These are phyloP conservation scores for Phrixothrix hirtus DNA, from an alignment of 2,888 invertebrate genomes.

Conservation along the genomic window DNA sequence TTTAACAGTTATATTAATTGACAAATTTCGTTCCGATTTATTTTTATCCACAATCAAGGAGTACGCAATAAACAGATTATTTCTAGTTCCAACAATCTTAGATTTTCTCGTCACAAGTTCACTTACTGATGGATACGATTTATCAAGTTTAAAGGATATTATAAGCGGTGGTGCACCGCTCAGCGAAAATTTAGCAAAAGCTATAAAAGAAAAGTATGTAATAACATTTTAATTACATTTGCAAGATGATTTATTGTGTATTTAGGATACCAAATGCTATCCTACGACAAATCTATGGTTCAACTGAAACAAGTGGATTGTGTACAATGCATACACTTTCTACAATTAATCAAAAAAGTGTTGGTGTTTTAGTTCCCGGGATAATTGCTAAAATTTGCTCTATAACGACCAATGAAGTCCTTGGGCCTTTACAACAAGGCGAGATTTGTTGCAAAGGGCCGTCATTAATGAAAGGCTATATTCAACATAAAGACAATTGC, in stretches of 20 bases:
- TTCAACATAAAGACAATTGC: conserved; percentile 63
- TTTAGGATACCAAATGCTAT: too few relatives aligned
- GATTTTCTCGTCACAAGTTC: conserved; percentile 80
- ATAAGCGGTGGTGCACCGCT: conserved; percentile 79
- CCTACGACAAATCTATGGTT: conserved; percentile 12
- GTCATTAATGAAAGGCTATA: too few relatives aligned
- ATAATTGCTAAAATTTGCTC: conserved; percentile 60
- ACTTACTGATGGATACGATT: conserved; percentile 70
- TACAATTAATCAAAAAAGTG: conserved; percentile 39
- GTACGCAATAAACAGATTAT: conserved; percentile 66
- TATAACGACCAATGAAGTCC: not conserved
- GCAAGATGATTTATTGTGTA: too few relatives aligned
- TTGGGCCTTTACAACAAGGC: conserved; percentile 66
- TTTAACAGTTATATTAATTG: conserved; percentile 54
- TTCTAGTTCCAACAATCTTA: conserved; percentile 79
- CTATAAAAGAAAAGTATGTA: conserved; percentile 48
- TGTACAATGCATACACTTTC: not conserved
- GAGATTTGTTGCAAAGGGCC: conserved; percentile 80
- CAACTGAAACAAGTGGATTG: conserved; percentile 11
- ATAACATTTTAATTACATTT: too few relatives aligned
- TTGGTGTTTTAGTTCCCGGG: conserved; percentile 64
- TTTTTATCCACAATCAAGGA: conserved; percentile 71
- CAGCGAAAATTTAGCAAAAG: conserved; percentile 65
- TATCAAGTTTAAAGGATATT: conserved; percentile 67
- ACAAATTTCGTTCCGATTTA: conserved; percentile 69